phyloP scores from a whole-genome alignment of 53 echinoderm and acorn worm species.

The Paelopatides confundens region DNA sequence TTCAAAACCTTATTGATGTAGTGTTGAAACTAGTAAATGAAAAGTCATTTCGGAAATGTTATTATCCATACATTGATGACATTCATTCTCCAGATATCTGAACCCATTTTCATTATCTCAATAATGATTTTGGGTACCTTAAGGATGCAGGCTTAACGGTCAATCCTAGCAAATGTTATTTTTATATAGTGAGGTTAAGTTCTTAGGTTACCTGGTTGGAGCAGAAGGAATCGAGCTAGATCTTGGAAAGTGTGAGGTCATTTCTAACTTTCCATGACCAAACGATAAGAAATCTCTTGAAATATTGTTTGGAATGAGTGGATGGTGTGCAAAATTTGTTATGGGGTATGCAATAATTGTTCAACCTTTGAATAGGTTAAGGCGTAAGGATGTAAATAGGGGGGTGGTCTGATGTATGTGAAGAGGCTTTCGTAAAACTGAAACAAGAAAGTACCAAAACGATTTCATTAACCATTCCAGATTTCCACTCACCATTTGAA shows the following conservation, averaged over 20 bases:
- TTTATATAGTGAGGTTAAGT: constrained; percentile 10
- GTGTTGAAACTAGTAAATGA: too few relatives aligned
- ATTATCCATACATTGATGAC: too few relatives aligned
- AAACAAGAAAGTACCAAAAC: too few relatives aligned
- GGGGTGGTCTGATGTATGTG: neutral
- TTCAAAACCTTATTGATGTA: too few relatives aligned
- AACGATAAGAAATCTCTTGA: neutral
- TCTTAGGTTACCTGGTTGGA: constrained; percentile 37
- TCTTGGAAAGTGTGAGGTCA: too few relatives aligned
- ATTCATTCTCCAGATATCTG: constrained; percentile 5
- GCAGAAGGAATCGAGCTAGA: too few relatives aligned
- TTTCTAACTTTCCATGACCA: too few relatives aligned
- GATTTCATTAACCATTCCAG: too few relatives aligned
- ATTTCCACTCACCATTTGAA: too few relatives aligned
- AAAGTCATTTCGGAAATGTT: neutral
- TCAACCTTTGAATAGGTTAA: neutral
- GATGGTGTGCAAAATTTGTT: neutral
- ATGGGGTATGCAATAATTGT: neutral
- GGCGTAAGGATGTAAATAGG: neutral
- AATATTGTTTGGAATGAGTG: neutral
- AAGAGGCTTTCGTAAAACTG: neutral
- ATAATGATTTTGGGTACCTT: constrained; percentile 2
- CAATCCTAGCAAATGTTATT: constrained; percentile 50
- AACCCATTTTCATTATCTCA: constrained; percentile 5
- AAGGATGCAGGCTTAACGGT: constrained; percentile 50